Evolutionary conservation across 2,113 vertebrate genomes (phyloP).

Genomic region (Taxidea taxus): DNA sequence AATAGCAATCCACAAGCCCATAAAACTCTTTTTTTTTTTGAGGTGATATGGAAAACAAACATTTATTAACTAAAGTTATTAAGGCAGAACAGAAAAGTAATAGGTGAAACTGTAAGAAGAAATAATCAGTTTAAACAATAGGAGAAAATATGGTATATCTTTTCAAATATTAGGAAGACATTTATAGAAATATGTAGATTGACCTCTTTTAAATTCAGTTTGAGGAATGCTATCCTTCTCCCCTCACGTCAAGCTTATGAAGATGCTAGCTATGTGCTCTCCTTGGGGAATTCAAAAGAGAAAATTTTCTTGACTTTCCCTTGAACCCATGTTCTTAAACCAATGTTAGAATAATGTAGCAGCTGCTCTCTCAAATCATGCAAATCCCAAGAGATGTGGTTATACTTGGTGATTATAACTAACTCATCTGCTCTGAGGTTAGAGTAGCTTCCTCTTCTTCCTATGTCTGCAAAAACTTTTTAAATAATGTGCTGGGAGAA

Average conservation of each 20-base stretch:
- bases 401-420: constrained; percentile 42
- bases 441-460: constrained; percentile 32
- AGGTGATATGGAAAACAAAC: not conserved
- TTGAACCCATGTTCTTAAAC: not conserved
- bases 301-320: not conserved
- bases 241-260: not conserved
- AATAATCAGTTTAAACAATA: not conserved
- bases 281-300: not conserved
- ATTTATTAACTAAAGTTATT: not conserved
- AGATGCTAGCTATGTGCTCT: not conserved
- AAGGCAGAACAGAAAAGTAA: not conserved
- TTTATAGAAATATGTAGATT: not conserved
- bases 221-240: not conserved
- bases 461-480: constrained; percentile 35
- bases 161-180: not conserved
- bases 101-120: not conserved
- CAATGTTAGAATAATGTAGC: constrained; percentile 36
- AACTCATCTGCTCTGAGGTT: constrained; percentile 26
- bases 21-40: not conserved
- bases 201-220: not conserved
- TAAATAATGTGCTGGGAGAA: not conserved
- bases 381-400: constrained; percentile 36
- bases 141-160: not conserved
- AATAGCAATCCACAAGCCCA: not conserved
- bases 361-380: constrained; percentile 29